Evolutionary conservation across 2,797 vertebrate species (phyloP).

Genomic region (Heliangelus exortis): DNA sequence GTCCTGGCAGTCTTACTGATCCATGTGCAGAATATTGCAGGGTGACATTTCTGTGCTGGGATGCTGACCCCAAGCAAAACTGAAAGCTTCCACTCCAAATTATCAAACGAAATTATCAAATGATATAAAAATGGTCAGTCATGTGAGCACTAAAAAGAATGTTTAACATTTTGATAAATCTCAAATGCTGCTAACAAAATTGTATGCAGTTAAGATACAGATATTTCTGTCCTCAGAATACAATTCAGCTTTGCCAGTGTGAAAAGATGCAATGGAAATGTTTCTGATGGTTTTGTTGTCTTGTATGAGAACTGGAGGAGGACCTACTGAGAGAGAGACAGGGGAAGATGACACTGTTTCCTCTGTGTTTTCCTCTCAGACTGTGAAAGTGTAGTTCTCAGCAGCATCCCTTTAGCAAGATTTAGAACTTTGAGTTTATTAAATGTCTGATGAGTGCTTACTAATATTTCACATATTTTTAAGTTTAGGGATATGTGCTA

Average conservation of each 20-base stretch:
- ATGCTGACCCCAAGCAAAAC: background rate
- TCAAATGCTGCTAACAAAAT: background rate
- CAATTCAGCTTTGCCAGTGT: background rate
- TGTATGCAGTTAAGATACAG: background rate
- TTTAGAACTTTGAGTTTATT: background rate
- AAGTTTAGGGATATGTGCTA: background rate
- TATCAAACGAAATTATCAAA: background rate
- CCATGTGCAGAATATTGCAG: background rate
- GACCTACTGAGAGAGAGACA: background rate
- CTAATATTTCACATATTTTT: background rate
- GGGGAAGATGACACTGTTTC: background rate
- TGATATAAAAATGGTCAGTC: background rate
- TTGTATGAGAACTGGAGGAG: background rate
- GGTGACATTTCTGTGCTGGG: background rate
- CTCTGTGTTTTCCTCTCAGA: background rate
- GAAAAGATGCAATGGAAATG: background rate
- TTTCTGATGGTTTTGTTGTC: background rate
- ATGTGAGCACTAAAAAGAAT: background rate
- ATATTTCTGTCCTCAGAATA: background rate
- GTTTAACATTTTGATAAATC: background rate
- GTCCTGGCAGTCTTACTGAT: background rate
- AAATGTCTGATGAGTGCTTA: background rate
- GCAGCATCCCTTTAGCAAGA: background rate
- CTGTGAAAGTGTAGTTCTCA: background rate
- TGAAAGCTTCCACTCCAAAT: background rate